These are phyloP conservation scores for Sceloporus undulatus DNA, from an alignment of 2,113 vertebrate species.

Conservation along the genomic window DNA sequence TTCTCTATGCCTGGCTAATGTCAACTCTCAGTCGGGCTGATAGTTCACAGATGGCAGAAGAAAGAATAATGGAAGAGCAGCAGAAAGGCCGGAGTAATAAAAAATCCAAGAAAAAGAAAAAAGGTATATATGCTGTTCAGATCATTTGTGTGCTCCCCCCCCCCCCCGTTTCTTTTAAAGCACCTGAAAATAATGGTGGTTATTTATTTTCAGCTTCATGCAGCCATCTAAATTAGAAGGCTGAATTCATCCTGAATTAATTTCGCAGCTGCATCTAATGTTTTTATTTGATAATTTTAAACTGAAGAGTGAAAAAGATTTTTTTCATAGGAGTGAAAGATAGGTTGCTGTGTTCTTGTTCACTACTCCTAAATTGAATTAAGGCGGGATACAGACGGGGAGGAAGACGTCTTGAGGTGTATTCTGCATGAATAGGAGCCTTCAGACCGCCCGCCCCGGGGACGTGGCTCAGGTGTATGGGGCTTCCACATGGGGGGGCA, in stretches of 20 bases:
- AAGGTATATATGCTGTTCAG: constrained; percentile 78
- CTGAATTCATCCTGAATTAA: background rate
- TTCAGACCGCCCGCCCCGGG: too few species aligned
- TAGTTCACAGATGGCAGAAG: constrained; percentile 97
- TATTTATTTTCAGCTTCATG: background rate
- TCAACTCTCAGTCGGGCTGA: constrained; percentile 97
- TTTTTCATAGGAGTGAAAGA: background rate
- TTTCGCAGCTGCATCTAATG: background rate
- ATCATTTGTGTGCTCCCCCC: background rate
- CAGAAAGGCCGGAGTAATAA: constrained; percentile 97
- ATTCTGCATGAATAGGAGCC: too few species aligned
- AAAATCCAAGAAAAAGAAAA: constrained; percentile 99
- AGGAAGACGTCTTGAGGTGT: too few species aligned
- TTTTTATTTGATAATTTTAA: background rate
- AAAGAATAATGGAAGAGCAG: constrained; percentile 96
- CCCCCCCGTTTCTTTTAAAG: background rate
- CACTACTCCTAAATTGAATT: background rate
- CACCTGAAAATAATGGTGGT: background rate
- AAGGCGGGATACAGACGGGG: too few species aligned
- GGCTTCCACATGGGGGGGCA: too few species aligned
- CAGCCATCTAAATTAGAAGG: background rate
- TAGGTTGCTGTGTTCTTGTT: background rate
- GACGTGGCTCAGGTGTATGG: too few species aligned
- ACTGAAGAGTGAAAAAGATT: background rate
- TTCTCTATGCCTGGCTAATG: constrained; percentile 98